phyloP scores from a whole-genome alignment of 92 coral and sea anemone genomes.

The Porites cylindrica region DNA sequence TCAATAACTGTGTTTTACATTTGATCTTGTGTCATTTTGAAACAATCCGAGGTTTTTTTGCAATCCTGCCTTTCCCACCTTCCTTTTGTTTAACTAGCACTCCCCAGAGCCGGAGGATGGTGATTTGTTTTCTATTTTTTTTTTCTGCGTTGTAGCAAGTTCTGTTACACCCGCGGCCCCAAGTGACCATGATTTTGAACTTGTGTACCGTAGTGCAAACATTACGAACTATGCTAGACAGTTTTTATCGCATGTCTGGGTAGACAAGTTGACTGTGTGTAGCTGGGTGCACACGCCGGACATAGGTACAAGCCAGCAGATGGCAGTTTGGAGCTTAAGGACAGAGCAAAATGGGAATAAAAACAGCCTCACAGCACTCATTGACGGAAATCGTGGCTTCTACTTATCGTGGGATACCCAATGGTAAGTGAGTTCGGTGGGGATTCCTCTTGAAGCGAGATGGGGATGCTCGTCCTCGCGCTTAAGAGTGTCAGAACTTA shows the following conservation, averaged over 20 bases:
- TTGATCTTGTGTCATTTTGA: too few species aligned
- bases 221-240: neutral
- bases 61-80: too few species aligned
- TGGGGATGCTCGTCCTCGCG: too few species aligned
- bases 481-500: too few species aligned
- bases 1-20: too few species aligned
- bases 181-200: conserved; percentile 13
- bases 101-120: too few species aligned
- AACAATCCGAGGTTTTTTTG: too few species aligned
- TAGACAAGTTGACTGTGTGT: neutral
- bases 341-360: neutral
- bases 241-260: neutral
- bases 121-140: too few species aligned
- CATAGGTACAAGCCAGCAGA: neutral
- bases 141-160: neutral
- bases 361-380: neutral
- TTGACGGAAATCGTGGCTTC: neutral
- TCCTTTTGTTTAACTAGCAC: too few species aligned
- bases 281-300: neutral
- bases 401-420: neutral
- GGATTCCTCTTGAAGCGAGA: neutral
- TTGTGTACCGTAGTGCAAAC: neutral
- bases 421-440: neutral
- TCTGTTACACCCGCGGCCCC: neutral
- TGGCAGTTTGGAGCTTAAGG: conserved; percentile 3